Conservation (phyloP, 1,140 invertebrate species). For the Eupristina koningsbergeri region DNA sequence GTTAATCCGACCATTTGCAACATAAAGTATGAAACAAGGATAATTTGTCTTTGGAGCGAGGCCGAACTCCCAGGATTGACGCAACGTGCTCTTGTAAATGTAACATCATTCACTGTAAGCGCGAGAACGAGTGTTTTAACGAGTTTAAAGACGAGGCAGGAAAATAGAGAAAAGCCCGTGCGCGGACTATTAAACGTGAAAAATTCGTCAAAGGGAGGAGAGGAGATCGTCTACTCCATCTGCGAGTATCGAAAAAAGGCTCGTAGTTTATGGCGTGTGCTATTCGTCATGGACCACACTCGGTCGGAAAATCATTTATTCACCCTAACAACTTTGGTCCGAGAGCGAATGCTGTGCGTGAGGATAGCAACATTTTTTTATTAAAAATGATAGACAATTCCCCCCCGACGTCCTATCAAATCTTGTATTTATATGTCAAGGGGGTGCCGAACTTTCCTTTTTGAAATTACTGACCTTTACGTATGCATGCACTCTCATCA, state of each 20-base stretch:
- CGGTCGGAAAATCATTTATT: conserved; percentile 39
- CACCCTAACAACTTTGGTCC: not conserved
- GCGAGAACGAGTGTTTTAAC: not conserved
- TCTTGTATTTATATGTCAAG: no score
- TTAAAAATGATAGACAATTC: no score
- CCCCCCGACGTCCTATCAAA: no score
- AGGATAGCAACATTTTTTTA: conserved; percentile 9
- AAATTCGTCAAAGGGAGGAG: conserved; percentile 8
- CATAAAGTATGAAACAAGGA: no score
- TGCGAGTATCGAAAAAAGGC: not conserved
- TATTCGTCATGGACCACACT: conserved; percentile 3
- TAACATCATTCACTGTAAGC: conserved; percentile 13
- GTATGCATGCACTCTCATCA: not conserved
- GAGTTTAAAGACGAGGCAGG: not conserved
- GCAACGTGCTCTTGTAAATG: not conserved
- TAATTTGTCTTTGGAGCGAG: not conserved
- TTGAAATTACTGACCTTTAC: not conserved
- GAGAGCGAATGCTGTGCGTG: not conserved
- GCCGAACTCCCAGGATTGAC: not conserved
- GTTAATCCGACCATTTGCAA: not conserved
- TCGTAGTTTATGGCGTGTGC: not conserved
- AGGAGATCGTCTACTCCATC: not conserved
- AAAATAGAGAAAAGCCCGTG: conserved; percentile 7
- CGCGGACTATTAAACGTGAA: conserved; percentile 40
- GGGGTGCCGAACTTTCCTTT: no score